Conservation (phyloP, 2,113 vertebrate genomes). For the Phrynosoma blainvillii region DNA sequence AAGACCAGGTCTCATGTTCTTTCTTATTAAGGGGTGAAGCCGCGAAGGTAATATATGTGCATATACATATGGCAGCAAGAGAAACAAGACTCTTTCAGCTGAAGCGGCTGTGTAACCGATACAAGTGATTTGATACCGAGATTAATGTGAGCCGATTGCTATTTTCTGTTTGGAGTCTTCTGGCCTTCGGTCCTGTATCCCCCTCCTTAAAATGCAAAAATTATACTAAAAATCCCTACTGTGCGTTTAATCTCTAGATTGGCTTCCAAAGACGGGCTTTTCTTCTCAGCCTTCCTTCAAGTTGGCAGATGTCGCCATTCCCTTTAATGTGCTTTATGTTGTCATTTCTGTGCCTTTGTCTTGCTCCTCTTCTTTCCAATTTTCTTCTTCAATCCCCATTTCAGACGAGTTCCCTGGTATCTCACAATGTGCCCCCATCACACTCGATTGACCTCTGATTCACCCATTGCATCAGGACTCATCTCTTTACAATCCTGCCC, state of each 20-base stretch:
- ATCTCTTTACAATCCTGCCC: not conserved
- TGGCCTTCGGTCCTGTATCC: not conserved
- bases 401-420: not conserved
- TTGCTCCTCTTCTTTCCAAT: not conserved
- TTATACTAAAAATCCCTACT: not conserved
- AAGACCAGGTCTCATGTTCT: slow-evolving; percentile 16
- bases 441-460: not conserved
- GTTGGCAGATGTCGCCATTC: not conserved
- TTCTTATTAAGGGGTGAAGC: not conserved
- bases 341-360: not conserved
- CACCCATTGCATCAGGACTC: slow-evolving; percentile 15
- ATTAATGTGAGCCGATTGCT: not conserved
- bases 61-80: not conserved
- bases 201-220: not conserved
- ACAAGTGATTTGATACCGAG: not conserved
- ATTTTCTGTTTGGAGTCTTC: not conserved
- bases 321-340: not conserved
- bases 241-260: not conserved
- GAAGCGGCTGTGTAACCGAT: not conserved
- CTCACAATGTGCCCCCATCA: not conserved
- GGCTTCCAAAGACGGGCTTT: not conserved
- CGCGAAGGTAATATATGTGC: not conserved
- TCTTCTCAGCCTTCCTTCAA: not conserved
- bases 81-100: not conserved
- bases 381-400: not conserved